Base-by-base conservation (phyloP, 2,113 vertebrate genomes). In the Zosterops japonicus region DNA sequence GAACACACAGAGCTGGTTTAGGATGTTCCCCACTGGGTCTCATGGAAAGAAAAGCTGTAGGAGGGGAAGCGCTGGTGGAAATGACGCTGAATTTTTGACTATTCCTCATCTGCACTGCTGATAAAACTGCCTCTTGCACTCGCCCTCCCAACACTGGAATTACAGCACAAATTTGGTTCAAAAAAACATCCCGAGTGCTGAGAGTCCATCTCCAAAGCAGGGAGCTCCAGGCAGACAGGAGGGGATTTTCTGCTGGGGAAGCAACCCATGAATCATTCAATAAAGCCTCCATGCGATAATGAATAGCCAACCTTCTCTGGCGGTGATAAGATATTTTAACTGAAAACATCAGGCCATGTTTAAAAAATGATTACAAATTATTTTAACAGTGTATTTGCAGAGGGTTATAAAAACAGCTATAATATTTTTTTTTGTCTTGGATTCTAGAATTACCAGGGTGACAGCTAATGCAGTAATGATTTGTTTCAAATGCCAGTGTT, bases 401-500 rank as follows among this genome's bases (percentile, higher is more conserved):
- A 98, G 96, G 97, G 97, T 98, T 98, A 97, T 98, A 97, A 98
- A 98, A 98, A 97, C 97, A 98, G 97, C 97, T 97, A 96, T 98
- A 97, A 98, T 98, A 97, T 98, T 98, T 39, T 39, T 98, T 98
- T 98, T 98, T 95, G 93, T 92, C 95, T 92, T 96, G 95, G 98
- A 96, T 98, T 98, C 98, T 97, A 97, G 98, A 98, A 98, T 98
- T 98, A 98, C 98, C 96, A 84, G 97, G 90, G 96, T 97, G 97
- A 98, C 98, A 98, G 97, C 98, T 98, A 98, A 98, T 97, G 98
- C 97, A 97, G 97, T 97, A 98, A 98, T 98, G 98, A 98, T 98
- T 98, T 98, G 98, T 98, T 99, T 98, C 98, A 98, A 98, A 98
- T 97, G 98, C 98, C 98, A 98, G 98, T 97, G 94, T 98, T 98